These are phyloP conservation scores for Hucho hucho DNA, from an alignment of 2,113 vertebrate genomes.

Conservation along the genomic window DNA sequence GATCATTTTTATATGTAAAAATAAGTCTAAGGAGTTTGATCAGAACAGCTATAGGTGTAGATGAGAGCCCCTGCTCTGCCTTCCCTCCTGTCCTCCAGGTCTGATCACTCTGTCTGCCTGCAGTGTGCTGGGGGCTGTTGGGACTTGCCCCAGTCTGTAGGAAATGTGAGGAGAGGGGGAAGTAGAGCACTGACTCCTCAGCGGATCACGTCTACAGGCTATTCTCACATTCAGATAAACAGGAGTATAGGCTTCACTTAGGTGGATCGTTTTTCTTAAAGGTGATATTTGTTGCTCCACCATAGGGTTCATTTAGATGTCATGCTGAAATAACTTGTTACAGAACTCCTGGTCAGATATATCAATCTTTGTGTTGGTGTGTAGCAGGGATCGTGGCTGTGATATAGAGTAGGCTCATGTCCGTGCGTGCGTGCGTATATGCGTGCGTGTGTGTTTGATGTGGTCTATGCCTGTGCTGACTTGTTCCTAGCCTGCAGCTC, in stretches of 20 bases:
- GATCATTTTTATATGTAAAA: too few relatives aligned
- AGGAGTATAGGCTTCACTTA: slow-evolving; percentile 45
- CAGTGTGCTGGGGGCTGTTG: slow-evolving; percentile 14
- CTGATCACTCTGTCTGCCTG: slow-evolving; percentile 11
- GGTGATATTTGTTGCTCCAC: slow-evolving; percentile 27
- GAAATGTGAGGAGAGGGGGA: slow-evolving; percentile 14
- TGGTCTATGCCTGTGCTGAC: slow-evolving; percentile 61
- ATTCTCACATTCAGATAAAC: slow-evolving; percentile 22
- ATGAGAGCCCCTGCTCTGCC: neutral
- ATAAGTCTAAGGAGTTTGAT: neutral
- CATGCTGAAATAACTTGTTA: slow-evolving; percentile 44
- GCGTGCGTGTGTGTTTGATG: slow-evolving; percentile 19
- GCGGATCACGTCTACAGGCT: slow-evolving; percentile 50
- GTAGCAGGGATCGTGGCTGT: slow-evolving; percentile 44
- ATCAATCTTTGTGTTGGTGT: slow-evolving; percentile 42
- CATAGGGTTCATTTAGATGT: slow-evolving; percentile 44
- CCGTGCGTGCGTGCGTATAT: slow-evolving; percentile 8
- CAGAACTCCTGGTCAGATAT: slow-evolving; percentile 41
- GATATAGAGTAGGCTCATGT: slow-evolving; percentile 35
- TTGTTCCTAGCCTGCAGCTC: slow-evolving; percentile 60
- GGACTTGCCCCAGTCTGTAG: slow-evolving; percentile 15
- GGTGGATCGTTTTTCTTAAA: slow-evolving; percentile 20
- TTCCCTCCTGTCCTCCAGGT: neutral
- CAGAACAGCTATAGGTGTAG: neutral
- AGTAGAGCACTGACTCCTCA: slow-evolving; percentile 47